A percentile compares a stretch with the other conserved stretches of the same genome.
Conservation (phyloP, 2,888 invertebrate genomes). For the Zaprionus bogoriensis region DNA sequence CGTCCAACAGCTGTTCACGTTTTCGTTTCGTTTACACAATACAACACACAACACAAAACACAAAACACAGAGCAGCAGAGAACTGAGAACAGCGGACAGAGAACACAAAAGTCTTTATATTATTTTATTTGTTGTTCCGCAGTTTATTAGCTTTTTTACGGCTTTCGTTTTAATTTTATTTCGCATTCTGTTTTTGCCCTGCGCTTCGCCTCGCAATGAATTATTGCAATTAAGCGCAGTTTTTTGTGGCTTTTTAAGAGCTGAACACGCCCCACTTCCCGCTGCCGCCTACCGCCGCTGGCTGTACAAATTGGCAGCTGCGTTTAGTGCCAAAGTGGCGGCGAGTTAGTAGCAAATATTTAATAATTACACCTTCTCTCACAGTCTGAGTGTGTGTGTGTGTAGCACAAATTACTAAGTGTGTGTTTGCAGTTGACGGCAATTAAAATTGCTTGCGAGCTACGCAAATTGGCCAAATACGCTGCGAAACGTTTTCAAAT, state of each 20-base stretch:
- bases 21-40: constrained; percentile 25
- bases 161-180: constrained; percentile 58
- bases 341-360: constrained; percentile 66
- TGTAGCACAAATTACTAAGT: constrained; percentile 28
- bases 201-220: constrained; percentile 61
- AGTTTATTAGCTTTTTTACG: constrained; percentile 69
- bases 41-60: neutral
- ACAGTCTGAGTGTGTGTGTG: neutral
- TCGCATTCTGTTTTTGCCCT: constrained; percentile 25
- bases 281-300: neutral
- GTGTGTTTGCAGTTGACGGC: constrained; percentile 35
- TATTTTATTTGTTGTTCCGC: constrained; percentile 30
- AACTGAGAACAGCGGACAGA: too few relatives aligned
- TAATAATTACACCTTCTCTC: constrained; percentile 56
- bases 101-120: constrained; percentile 40
- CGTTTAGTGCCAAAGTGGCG: constrained; percentile 47
- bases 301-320: constrained; percentile 39
- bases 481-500: constrained; percentile 14
- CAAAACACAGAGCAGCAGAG: too few relatives aligned
- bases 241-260: constrained; percentile 67
- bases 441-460: constrained; percentile 31
- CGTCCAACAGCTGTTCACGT: constrained; percentile 67
- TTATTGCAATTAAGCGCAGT: constrained; percentile 74
- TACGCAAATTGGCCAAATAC: constrained; percentile 9
- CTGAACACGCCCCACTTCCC: neutral